phyloP scores from a whole-genome alignment of 2,797 vertebrate genomes.

The Scarus forsteni region DNA sequence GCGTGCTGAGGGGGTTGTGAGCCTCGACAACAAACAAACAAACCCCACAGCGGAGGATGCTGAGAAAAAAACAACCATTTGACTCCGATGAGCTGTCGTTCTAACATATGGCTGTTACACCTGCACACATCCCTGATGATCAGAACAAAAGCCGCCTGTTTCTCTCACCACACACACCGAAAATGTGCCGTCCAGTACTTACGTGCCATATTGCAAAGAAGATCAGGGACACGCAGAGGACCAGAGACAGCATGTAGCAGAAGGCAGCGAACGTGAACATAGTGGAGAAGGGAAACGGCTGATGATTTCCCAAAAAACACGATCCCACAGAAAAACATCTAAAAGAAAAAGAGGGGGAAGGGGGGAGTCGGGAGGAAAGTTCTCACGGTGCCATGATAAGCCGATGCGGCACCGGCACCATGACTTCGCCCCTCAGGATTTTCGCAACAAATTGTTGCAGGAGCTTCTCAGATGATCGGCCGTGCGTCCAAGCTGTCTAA shows the following conservation, averaged over 20 bases:
- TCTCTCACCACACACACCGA: not conserved
- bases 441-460: slow-evolving; percentile 70
- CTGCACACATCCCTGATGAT: slow-evolving; percentile 8
- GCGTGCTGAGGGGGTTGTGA: not conserved
- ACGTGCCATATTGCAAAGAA: slow-evolving; percentile 90
- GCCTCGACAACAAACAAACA: too few relatives aligned
- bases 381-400: slow-evolving; percentile 65
- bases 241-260: slow-evolving; percentile 89
- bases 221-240: slow-evolving; percentile 87
- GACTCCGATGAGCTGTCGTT: too few relatives aligned
- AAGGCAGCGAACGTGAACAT: slow-evolving; percentile 90
- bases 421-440: slow-evolving; percentile 58
- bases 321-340: slow-evolving; percentile 64
- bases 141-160: not conserved
- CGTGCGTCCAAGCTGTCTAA: slow-evolving; percentile 39
- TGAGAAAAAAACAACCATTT: too few relatives aligned
- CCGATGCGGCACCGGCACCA: slow-evolving; percentile 59
- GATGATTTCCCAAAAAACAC: slow-evolving; percentile 67
- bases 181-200: slow-evolving; percentile 65
- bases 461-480: slow-evolving; percentile 35
- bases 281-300: slow-evolving; percentile 67
- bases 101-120: slow-evolving; percentile 33
- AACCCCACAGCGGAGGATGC: not conserved
- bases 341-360: slow-evolving; percentile 13
- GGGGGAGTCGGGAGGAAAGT: slow-evolving; percentile 48